A percentile compares a stretch with the other conserved stretches of the same genome.
Evolutionary conservation across 2,113 vertebrate species (phyloP).

Genomic region (Lipophrys pholis): DNA sequence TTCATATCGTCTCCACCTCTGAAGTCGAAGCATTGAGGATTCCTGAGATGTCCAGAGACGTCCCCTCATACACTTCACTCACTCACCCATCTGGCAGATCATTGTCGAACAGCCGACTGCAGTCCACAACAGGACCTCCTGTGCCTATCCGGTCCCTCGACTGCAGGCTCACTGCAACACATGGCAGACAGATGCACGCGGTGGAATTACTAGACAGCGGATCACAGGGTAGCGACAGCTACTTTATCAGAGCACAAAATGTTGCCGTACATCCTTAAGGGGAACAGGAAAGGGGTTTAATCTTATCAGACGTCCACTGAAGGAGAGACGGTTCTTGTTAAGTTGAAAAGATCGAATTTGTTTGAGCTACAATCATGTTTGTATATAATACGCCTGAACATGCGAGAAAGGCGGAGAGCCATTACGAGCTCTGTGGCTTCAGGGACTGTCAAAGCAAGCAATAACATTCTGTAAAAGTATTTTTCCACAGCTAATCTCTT

Average conservation of each 20-base stretch:
- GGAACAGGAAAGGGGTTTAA: conserved; percentile 18
- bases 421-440: not conserved
- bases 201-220: conserved; percentile 57
- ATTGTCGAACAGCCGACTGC: conserved; percentile 97
- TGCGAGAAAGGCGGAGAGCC: no score
- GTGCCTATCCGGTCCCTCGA: conserved; percentile 96
- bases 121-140: conserved; percentile 97
- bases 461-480: not conserved
- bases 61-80: conserved; percentile 36
- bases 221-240: conserved; percentile 39
- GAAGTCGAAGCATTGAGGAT: no score
- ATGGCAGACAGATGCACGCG: conserved; percentile 73
- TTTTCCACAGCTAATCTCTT: not conserved
- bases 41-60: conserved; percentile 20
- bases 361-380: no score
- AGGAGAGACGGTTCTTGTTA: not conserved
- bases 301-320: conserved; percentile 29
- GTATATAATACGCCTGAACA: not conserved
- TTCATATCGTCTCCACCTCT: no score
- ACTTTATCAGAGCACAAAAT: conserved; percentile 49
- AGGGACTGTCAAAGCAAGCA: not conserved
- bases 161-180: conserved; percentile 93
- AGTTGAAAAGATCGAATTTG: no score
- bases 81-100: conserved; percentile 98
- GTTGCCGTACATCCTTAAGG: conserved; percentile 50